Conservation (phyloP, 2,888 invertebrate species). For the Villa cingulata region DNA sequence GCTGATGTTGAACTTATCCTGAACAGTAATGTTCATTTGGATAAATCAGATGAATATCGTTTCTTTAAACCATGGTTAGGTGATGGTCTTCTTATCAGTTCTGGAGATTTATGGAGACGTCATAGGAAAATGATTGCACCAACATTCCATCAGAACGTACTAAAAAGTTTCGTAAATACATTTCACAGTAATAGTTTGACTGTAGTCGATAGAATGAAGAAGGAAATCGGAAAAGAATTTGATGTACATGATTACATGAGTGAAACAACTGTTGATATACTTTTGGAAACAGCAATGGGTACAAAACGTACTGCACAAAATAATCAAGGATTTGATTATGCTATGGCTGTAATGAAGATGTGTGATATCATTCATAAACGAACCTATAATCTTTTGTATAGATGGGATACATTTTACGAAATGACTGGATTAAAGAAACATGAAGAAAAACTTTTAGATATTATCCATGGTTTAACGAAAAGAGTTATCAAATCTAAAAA, state of each 20-base stretch:
- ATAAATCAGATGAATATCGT: constrained; percentile 57
- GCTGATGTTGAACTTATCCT: constrained; percentile 59
- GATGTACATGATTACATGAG: constrained; percentile 70
- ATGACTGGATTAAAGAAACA: constrained; percentile 53
- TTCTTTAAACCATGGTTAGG: constrained; percentile 73
- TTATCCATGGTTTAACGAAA: constrained; percentile 63
- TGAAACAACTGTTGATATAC: constrained; percentile 63
- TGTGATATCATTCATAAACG: constrained; percentile 69
- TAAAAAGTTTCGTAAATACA: constrained; percentile 63
- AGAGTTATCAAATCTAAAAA: constrained; percentile 51
- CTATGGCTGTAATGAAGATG: constrained; percentile 78
- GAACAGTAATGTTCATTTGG: constrained; percentile 59
- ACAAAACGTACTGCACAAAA: constrained; percentile 58
- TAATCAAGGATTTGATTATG: constrained; percentile 57
- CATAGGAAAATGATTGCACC: constrained; percentile 75
- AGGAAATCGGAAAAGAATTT: constrained; percentile 55
- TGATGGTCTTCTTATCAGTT: constrained; percentile 61
- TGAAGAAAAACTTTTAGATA: constrained; percentile 50
- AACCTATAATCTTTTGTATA: constrained; percentile 59
- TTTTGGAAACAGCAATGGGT: constrained; percentile 73
- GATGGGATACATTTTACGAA: constrained; percentile 58
- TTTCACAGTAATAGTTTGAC: constrained; percentile 62
- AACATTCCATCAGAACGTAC: constrained; percentile 68
- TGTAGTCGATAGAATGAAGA: constrained; percentile 50
- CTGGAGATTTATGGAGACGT: constrained; percentile 64